Base-by-base conservation (phyloP, 2,113 vertebrate species). In the Holacanthus passer region DNA sequence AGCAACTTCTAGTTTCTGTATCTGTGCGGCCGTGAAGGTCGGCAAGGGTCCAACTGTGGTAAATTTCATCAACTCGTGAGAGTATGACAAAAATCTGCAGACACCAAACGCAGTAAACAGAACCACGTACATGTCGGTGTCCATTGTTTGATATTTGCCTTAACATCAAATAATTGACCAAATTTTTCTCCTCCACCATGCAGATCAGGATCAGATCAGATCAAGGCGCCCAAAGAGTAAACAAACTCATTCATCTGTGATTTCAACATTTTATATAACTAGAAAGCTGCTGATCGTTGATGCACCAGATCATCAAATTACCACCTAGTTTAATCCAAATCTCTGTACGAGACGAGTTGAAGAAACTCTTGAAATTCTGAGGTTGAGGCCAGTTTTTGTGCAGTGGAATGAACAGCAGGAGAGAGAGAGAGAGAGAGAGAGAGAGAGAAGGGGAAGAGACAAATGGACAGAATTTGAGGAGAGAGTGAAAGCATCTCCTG, bases 401-500 rank as follows among this genome's bases (percentile, higher is more conserved):
- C 43, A 4, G n/a, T 8, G 8, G 56, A 32, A 50, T 20, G 52
- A 68, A 24, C 27, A 43, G 29, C 9, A 9, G 68, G 19, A 20
- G 37, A 19, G 13, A 56, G 45, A 43, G 3, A 48, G 6, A 37
- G 19, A 20, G 37, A 19, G 13, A 56, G 45, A 43, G 3, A 48
- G 6, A 37, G 17, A 22, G 37, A 24, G 4, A 17, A 9, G 10
- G n/a, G 43, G n/a, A 60, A 52, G 9, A 64, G 65, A 68, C 24
- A 45, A 43, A 78, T 52, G 35, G 59, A 63, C 52, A 43, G 19
- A 58, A 31, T 31, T 53, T 72, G 66, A 62, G 24, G 31, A 48
- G 70, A 64, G 65, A 77, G 29, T 16, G 32, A 63, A 77, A 45
- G 37, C 58, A 22, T 77, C 64, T 79, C 13, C 20, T 39, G 58